phyloP scores from a whole-genome alignment of 2,113 vertebrate species.

The Drymodes brunneopygia region DNA sequence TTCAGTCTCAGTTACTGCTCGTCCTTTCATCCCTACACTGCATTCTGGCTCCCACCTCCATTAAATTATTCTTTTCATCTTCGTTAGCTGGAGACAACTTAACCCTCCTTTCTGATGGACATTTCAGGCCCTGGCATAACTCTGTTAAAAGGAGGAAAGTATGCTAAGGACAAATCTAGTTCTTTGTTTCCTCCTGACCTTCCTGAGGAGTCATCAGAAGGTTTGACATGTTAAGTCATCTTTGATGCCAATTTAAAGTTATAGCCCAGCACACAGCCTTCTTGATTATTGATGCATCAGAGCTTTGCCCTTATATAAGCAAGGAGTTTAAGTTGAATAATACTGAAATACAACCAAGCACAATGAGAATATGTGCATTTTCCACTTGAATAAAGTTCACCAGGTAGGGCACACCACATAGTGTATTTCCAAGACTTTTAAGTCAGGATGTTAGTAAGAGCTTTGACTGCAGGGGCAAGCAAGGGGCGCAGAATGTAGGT shows the following conservation, averaged over 20 bases:
- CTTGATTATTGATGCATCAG: slow-evolving; percentile 1
- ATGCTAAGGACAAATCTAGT: slow-evolving; percentile 25
- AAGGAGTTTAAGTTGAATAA: not conserved
- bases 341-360: not conserved
- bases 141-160: slow-evolving; percentile 36
- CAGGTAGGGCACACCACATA: rapidly evolving
- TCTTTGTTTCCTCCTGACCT: slow-evolving; percentile 52
- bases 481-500: not conserved
- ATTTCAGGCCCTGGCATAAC: slow-evolving; percentile 31
- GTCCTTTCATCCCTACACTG: slow-evolving; percentile 60
- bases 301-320: slow-evolving; percentile 16
- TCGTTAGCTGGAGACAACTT: slow-evolving; percentile 53
- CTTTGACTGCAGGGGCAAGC: not conserved
- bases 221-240: slow-evolving; percentile 22
- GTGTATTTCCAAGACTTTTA: not conserved
- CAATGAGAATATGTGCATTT: not conserved
- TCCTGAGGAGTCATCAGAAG: not conserved
- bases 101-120: slow-evolving; percentile 48
- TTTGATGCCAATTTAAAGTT: slow-evolving; percentile 48
- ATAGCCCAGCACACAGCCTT: not conserved
- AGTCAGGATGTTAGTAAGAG: not conserved
- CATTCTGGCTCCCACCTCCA: slow-evolving; percentile 46
- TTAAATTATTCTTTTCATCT: slow-evolving; percentile 68
- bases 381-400: not conserved
- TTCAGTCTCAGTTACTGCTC: slow-evolving; percentile 64